Conservation (phyloP, 1,140 invertebrate species). For the Aphidius ervi region DNA sequence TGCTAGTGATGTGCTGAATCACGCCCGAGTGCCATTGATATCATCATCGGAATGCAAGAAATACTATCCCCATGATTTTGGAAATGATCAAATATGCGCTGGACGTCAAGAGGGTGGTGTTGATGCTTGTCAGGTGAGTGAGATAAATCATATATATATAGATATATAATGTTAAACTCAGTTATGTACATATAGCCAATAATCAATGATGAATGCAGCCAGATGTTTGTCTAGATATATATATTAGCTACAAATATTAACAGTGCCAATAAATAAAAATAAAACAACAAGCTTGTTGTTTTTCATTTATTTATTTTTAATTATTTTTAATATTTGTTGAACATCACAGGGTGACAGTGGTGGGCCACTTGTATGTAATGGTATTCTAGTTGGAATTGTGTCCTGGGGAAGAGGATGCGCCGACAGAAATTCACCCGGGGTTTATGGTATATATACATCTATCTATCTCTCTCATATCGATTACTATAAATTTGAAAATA, state of each 20-base stretch:
- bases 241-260: too few relatives aligned
- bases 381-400: slow-evolving; percentile 56
- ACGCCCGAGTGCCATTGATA: slow-evolving; percentile 33
- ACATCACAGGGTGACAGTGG: slow-evolving; percentile 42
- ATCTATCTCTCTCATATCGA: too few relatives aligned
- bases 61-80: slow-evolving; percentile 12
- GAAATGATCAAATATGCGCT: slow-evolving; percentile 51
- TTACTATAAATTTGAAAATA: too few relatives aligned
- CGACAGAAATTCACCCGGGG: slow-evolving; percentile 60
- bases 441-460: slow-evolving; percentile 54
- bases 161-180: too few relatives aligned
- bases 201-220: too few relatives aligned
- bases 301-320: neutral
- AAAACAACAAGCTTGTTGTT: slow-evolving; percentile 1
- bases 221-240: too few relatives aligned
- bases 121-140: slow-evolving; percentile 56
- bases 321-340: too few relatives aligned
- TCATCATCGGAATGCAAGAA: slow-evolving; percentile 23
- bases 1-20: slow-evolving; percentile 25
- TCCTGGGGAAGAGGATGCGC: slow-evolving; percentile 73
- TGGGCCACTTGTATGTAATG: slow-evolving; percentile 40
- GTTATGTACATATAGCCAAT: too few relatives aligned
- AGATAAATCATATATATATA: neutral
- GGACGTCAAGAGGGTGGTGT: slow-evolving; percentile 53
- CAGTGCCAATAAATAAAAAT: neutral